Evolutionary conservation across 2,113 vertebrate species (phyloP).

Genomic region (Trochalopteron elliotii): DNA sequence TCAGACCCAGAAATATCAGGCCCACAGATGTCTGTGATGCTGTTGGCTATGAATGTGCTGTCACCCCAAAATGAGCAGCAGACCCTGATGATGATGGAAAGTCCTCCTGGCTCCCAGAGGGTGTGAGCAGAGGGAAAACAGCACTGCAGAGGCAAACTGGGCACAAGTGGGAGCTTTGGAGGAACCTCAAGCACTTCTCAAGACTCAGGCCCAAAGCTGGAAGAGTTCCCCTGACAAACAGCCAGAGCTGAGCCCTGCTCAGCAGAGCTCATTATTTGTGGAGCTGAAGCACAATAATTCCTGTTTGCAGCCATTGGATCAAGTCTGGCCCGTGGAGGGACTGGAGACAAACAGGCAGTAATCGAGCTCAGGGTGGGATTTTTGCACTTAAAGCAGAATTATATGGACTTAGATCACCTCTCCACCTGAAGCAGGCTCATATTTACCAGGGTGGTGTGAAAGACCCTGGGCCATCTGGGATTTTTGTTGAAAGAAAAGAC

Average conservation of each 20-base stretch:
- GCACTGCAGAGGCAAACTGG: not conserved
- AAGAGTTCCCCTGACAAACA: not conserved
- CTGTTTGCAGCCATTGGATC: not conserved
- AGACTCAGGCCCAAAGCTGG: not conserved
- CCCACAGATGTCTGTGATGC: not conserved
- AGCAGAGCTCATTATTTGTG: fast-evolving
- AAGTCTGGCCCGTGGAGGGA: not conserved
- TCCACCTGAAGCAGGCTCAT: constrained; percentile 61
- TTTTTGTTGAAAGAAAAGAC: constrained; percentile 76
- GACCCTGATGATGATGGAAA: not conserved
- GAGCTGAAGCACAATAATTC: not conserved
- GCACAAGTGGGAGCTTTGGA: not conserved
- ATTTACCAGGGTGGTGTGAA: constrained; percentile 55
- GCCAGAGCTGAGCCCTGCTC: not conserved
- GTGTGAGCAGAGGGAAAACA: not conserved
- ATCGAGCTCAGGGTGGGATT: not conserved
- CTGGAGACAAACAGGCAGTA: constrained; percentile 21
- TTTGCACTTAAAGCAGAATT: constrained; percentile 52
- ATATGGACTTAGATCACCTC: constrained; percentile 59
- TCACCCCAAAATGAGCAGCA: not conserved
- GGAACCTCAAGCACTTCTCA: too few species aligned
- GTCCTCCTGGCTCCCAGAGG: not conserved
- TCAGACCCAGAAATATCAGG: too few species aligned
- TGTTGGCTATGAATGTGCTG: not conserved
- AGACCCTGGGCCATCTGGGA: constrained; percentile 73